A percentile compares a stretch with the other conserved stretches of the same genome.
phyloP scores from a whole-genome alignment of 2,113 vertebrate genomes.

The Anolis carolinensis region DNA sequence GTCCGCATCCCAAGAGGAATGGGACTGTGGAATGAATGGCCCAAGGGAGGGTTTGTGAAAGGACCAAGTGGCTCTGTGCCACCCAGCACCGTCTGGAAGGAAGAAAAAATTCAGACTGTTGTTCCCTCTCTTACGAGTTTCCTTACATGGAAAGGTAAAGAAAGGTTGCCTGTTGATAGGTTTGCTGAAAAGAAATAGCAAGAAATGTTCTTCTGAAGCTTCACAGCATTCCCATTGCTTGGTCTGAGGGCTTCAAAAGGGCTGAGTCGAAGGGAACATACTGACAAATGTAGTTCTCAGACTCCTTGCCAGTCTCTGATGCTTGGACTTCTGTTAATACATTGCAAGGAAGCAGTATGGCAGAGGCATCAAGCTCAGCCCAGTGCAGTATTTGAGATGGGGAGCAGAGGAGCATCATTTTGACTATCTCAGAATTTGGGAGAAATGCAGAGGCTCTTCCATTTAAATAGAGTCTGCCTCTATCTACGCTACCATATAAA shows the following conservation, averaged over 20 bases:
- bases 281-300: too few relatives aligned
- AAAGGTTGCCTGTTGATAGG: not conserved
- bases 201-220: not conserved
- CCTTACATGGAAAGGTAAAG: not conserved
- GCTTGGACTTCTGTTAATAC: not conserved
- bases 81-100: not conserved
- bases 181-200: slow-evolving; percentile 1
- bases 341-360: not conserved
- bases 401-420: not conserved
- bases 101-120: not conserved
- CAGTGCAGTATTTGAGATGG: not conserved
- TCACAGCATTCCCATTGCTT: not conserved
- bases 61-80: not conserved
- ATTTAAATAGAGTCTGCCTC: not conserved
- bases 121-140: not conserved
- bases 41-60: not conserved
- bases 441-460: not conserved
- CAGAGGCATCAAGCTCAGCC: too few relatives aligned
- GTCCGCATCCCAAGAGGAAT: not conserved
- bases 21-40: slow-evolving; percentile 5
- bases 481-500: too few relatives aligned
- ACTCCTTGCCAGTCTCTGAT: not conserved
- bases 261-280: not conserved
- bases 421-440: not conserved
- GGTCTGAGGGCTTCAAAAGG: not conserved